These are phyloP conservation scores for Caenorhabditis sp. DNA, from an alignment of 2,888 invertebrate genomes.

Conservation along the genomic window DNA sequence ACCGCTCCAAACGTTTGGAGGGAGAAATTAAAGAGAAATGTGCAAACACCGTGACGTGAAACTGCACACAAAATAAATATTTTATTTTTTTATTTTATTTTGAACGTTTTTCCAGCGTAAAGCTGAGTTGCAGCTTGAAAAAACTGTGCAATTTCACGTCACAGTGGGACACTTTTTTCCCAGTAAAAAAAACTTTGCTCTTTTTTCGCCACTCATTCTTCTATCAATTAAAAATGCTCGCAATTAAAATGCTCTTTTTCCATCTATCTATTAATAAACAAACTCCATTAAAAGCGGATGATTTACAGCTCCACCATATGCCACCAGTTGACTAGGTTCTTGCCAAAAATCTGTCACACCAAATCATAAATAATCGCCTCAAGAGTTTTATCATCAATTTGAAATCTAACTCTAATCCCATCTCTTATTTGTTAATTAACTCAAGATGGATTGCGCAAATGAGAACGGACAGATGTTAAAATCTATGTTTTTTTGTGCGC, in stretches of 20 bases:
- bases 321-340: not conserved
- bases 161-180: not conserved
- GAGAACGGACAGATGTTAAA: not conserved
- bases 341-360: not conserved
- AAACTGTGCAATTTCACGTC: too few species aligned
- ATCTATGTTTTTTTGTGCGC: not conserved
- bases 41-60: too few species aligned
- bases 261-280: not conserved
- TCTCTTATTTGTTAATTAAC: not conserved
- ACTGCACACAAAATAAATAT: too few species aligned
- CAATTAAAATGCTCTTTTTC: not conserved
- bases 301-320: not conserved
- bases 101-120: too few species aligned
- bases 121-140: too few species aligned
- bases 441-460: not conserved
- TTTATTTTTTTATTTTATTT: too few species aligned
- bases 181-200: not conserved
- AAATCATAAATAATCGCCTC: slow-evolving; percentile 1
- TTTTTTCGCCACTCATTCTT: not conserved
- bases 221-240: not conserved
- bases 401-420: not conserved
- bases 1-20: too few species aligned
- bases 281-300: not conserved
- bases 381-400: not conserved
- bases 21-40: too few species aligned